phyloP scores from a whole-genome alignment of 2,888 invertebrate species.

The Sesia bembeciformis region DNA sequence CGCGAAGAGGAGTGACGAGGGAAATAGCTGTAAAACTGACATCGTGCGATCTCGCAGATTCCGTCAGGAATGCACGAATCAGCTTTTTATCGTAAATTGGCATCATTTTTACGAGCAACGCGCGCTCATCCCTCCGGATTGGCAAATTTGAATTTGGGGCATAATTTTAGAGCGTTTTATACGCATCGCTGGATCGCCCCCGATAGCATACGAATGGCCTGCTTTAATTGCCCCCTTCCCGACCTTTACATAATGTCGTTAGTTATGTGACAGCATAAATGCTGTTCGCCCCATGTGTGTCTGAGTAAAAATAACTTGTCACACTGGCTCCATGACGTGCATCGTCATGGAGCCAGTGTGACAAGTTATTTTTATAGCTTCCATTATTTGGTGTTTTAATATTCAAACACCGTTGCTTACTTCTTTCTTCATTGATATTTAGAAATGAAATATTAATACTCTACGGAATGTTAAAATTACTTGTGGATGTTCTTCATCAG shows the following conservation, averaged over 20 bases:
- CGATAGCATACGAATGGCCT: constrained; percentile 16
- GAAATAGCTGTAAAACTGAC: constrained; percentile 17
- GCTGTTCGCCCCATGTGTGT: background rate
- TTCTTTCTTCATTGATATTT: no score
- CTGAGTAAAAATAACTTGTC: no score
- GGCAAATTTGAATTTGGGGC: constrained; percentile 20
- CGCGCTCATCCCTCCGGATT: constrained; percentile 15
- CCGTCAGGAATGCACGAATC: constrained; percentile 22
- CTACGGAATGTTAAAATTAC: no score
- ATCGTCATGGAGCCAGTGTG: background rate
- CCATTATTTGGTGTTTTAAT: no score
- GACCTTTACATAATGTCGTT: background rate
- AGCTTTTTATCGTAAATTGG: constrained; percentile 39
- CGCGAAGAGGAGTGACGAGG: constrained; percentile 1
- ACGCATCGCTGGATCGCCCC: constrained; percentile 3
- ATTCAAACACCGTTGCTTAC: no score
- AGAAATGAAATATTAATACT: no score
- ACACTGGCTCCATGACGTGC: no score
- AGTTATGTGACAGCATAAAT: no score
- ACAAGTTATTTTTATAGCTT: no score
- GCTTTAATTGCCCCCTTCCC: background rate
- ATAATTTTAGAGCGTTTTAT: constrained; percentile 11
- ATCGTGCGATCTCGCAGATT: constrained; percentile 18
- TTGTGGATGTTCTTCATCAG: no score
- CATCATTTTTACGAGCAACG: constrained; percentile 34